These are phyloP conservation scores for Battus philenor DNA, from an alignment of 1,140 invertebrate genomes.

Conservation along the genomic window DNA sequence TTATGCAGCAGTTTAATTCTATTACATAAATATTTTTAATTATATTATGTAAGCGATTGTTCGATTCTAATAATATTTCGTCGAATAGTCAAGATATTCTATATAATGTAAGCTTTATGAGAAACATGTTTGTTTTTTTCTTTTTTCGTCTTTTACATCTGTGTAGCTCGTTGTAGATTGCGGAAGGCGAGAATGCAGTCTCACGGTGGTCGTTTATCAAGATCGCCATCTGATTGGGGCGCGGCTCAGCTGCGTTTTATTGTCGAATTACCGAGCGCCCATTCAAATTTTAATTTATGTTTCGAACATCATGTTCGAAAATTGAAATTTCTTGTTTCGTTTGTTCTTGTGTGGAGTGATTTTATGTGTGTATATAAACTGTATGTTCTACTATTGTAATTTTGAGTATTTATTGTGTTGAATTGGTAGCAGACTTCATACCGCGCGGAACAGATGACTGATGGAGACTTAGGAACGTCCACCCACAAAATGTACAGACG, in stretches of 20 bases:
- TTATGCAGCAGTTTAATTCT: no score
- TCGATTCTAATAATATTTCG: no score
- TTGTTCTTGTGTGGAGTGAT: background rate
- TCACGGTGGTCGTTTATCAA: slow-evolving; percentile 72
- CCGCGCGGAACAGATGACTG: no score
- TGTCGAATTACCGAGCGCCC: slow-evolving; percentile 62
- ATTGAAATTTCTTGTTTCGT: slow-evolving; percentile 35
- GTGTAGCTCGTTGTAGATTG: background rate
- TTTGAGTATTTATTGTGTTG: background rate
- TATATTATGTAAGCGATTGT: no score
- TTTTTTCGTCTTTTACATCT: slow-evolving; percentile 6
- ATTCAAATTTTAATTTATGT: slow-evolving; percentile 74
- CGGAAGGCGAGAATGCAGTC: slow-evolving; percentile 56
- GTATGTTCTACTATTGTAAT: background rate
- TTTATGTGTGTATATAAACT: slow-evolving; percentile 1
- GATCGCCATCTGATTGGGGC: slow-evolving; percentile 69
- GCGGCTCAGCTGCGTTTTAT: slow-evolving; percentile 73
- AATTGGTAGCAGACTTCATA: no score
- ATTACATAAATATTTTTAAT: no score
- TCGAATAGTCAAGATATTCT: no score
- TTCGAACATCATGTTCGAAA: slow-evolving; percentile 34
- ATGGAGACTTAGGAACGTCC: no score
- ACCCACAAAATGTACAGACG: no score
- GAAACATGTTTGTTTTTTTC: background rate
- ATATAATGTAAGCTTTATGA: no score